These are phyloP conservation scores for Mugil cephalus DNA, from an alignment of 2,113 vertebrate species.

Conservation along the genomic window DNA sequence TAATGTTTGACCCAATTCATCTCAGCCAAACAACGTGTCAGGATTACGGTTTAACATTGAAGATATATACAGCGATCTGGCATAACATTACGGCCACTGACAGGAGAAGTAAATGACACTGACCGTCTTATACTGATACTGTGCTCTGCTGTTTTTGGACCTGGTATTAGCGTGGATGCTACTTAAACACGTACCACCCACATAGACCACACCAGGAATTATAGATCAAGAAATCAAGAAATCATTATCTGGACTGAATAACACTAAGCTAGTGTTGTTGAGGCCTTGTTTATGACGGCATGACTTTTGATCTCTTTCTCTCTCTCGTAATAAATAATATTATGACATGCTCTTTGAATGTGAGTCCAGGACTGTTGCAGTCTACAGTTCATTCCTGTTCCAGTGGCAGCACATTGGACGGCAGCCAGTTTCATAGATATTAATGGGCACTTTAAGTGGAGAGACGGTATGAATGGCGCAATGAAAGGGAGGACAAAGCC, in stretches of 20 bases:
- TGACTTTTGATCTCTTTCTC: conserved; percentile 41
- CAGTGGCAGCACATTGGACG: conserved; percentile 50
- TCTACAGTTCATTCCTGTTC: conserved; percentile 23
- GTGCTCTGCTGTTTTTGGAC: no score
- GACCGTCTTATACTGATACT: no score
- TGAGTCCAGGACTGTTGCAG: conserved; percentile 34
- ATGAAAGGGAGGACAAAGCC: conserved; percentile 48
- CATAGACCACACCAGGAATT: no score
- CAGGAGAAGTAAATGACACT: no score
- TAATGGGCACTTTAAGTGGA: conserved; percentile 53
- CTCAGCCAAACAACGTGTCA: not conserved
- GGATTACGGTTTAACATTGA: not conserved
- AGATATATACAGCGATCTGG: no score
- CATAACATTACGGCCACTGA: no score
- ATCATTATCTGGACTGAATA: conserved; percentile 35
- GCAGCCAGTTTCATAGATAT: conserved; percentile 46
- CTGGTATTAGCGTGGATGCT: no score
- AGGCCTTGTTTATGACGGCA: conserved; percentile 27
- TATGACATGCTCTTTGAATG: conserved; percentile 21
- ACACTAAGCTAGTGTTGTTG: conserved; percentile 19
- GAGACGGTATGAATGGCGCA: conserved; percentile 51
- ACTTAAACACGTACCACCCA: no score
- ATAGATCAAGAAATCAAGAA: no score
- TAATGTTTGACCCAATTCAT: no score
- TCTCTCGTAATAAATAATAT: conserved; percentile 45